A percentile compares a stretch with the other conserved stretches of the same genome.
Conservation (phyloP, 2,797 vertebrate species). For the Dipus sagitta region DNA sequence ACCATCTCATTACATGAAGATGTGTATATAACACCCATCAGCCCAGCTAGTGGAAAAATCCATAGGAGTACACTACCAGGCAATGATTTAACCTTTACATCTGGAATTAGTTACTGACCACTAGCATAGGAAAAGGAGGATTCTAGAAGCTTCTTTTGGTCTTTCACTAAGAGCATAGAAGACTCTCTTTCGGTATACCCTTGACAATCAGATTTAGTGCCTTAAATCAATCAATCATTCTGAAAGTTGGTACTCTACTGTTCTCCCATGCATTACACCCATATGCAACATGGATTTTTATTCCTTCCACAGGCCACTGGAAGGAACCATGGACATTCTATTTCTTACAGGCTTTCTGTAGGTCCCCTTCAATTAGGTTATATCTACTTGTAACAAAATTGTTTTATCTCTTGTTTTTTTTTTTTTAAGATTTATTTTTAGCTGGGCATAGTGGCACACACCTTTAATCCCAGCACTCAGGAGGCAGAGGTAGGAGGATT, state of each 20-base stretch:
- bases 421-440: too few relatives aligned
- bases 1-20: not conserved
- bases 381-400: not conserved
- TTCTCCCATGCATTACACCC: not conserved
- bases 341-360: slow-evolving; percentile 64
- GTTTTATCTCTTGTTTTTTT: not conserved
- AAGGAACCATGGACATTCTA: slow-evolving; percentile 2
- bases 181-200: not conserved
- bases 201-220: not conserved
- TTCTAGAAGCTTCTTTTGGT: slow-evolving; percentile 27
- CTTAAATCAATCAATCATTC: slow-evolving; percentile 7
- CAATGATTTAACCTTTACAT: not conserved
- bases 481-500: too few relatives aligned
- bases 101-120: not conserved
- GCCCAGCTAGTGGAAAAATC: not conserved
- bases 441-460: too few relatives aligned
- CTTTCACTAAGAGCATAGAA: not conserved
- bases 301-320: not conserved
- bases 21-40: not conserved
- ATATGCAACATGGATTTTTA: not conserved
- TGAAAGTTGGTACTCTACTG: slow-evolving; percentile 57
- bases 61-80: not conserved
- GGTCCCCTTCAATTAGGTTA: not conserved
- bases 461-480: too few relatives aligned
- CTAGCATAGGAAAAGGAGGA: not conserved